Percentiles rank a stretch among this genome's conserved stretches.
Evolutionary conservation across 2,797 vertebrate species (phyloP).

Genomic region (Glossophaga mutica): DNA sequence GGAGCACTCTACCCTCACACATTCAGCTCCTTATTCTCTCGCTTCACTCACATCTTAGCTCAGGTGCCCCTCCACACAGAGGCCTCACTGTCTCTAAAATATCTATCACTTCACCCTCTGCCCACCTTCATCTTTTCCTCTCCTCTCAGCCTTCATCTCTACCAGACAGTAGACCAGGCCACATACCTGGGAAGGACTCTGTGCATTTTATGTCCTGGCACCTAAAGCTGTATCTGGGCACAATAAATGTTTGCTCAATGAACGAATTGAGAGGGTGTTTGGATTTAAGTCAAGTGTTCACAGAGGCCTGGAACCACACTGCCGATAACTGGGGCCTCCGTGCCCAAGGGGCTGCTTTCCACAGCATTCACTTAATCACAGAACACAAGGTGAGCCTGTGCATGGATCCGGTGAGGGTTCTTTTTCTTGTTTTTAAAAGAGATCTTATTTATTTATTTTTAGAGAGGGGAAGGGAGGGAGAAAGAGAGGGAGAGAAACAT

Average conservation of each 20-base stretch:
- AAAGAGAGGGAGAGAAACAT: too few species aligned
- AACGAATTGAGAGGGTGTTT: background rate
- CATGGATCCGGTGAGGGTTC: background rate
- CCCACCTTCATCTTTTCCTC: background rate
- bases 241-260: background rate
- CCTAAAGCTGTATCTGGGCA: background rate
- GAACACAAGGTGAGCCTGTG: background rate
- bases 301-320: background rate
- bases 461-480: too few species aligned
- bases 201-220: background rate
- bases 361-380: background rate
- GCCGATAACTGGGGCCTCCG: background rate
- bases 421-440: background rate
- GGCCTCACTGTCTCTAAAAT: background rate
- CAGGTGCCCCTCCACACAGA: background rate
- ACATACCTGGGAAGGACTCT: background rate
- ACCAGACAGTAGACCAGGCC: accelerated
- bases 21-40: background rate
- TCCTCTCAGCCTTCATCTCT: background rate
- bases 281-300: background rate
- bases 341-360: too few species aligned
- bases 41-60: background rate
- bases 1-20: accelerated
- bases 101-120: background rate
- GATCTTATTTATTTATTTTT: too few species aligned